Evolutionary conservation across 2,797 vertebrate genomes (phyloP).

Genomic region (Erethizon dorsatum): DNA sequence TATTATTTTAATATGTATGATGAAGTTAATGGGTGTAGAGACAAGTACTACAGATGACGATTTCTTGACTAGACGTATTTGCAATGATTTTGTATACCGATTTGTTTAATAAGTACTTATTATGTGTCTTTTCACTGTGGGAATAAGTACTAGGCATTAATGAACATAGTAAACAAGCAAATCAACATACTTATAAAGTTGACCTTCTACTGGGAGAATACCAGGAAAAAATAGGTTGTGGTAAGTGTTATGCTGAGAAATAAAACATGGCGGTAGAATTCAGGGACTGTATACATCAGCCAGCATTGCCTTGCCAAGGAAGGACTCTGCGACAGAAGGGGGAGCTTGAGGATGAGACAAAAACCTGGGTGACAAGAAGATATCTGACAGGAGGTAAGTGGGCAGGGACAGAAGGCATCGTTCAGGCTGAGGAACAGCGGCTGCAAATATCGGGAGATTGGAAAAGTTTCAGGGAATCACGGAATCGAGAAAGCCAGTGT

Average conservation of each 20-base stretch:
- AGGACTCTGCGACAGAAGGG: background rate
- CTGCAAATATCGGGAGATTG: background rate
- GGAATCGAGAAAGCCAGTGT: conserved; percentile 13
- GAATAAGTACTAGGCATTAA: background rate
- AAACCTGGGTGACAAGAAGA: background rate
- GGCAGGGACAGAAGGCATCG: too few relatives aligned
- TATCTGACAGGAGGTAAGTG: background rate
- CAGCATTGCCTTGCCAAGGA: background rate
- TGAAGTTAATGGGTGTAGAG: background rate
- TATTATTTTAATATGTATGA: background rate
- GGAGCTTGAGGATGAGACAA: background rate
- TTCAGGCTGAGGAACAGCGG: background rate
- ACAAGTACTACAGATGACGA: background rate
- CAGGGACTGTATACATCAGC: background rate
- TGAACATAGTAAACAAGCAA: background rate
- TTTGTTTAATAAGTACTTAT: background rate
- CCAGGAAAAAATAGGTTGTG: background rate
- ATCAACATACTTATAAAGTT: background rate
- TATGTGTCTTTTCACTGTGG: background rate
- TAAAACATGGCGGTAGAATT: background rate
- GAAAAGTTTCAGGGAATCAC: background rate
- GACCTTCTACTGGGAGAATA: background rate
- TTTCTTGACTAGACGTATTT: background rate
- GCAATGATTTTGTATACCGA: background rate
- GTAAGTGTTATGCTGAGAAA: background rate